phyloP scores from a whole-genome alignment of 2,113 vertebrate genomes.

The Indicator maculatus region DNA sequence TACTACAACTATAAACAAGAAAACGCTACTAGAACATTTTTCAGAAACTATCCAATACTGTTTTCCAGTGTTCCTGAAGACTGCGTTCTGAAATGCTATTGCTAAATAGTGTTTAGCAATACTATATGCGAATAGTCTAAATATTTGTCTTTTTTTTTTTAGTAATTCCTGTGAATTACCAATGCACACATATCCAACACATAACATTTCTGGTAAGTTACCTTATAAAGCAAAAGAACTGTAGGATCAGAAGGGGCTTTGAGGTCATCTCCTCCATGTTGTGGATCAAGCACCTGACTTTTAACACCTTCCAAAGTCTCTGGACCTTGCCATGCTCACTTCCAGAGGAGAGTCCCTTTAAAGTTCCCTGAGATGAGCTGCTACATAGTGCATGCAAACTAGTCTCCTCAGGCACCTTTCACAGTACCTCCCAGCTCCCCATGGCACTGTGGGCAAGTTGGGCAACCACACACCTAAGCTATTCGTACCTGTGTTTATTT shows the following conservation, averaged over 20 bases:
- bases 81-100: neutral
- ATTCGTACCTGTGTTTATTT: neutral
- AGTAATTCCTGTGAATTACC: neutral
- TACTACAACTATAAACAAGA: neutral
- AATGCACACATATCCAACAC: neutral
- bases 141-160: neutral
- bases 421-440: neutral
- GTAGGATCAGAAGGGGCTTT: neutral
- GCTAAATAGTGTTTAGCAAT: neutral
- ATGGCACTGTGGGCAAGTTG: neutral
- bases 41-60: neutral
- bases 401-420: neutral
- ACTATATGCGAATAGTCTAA: neutral
- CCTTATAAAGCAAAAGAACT: neutral
- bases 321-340: neutral
- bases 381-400: accelerated
- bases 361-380: neutral
- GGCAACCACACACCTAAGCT: neutral
- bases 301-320: neutral
- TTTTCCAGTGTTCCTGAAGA: neutral
- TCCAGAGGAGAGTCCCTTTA: neutral
- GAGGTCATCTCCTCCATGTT: neutral
- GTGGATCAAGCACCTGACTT: neutral
- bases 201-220: neutral
- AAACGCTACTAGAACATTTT: neutral